Evolutionary conservation across 2,113 vertebrate species (phyloP), one percentile per base, ranked within the genome.

Genomic region (Neodontobutis hainanensis): DNA sequence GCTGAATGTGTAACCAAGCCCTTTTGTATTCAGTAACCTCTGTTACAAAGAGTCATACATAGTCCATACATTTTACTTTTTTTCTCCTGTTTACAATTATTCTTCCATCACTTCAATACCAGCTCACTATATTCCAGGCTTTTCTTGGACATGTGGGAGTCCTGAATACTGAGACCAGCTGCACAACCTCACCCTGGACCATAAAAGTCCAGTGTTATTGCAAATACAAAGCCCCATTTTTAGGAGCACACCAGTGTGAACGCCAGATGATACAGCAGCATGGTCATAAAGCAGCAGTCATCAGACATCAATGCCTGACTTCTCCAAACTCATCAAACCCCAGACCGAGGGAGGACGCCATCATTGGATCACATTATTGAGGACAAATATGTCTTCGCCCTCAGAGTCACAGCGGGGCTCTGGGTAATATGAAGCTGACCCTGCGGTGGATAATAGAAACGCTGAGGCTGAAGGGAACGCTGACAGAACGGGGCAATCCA

Each of bases 321-420:
- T 73, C 16, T 15, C 34, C 15, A 80, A 74, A 70, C 61, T 80
- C 68, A 60, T 83, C 64, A 62, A 78, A 78, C 47, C 42, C 0
- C 1, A 60, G 67, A 78, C 58, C 19, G 59, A 34, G 11, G 15
- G 32, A 27, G 4, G 61, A 59, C 19, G 68, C 58, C 61, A 44
- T 73, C 64, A 34, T 79, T 70, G 59, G 60, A 68, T 76, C 53
- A 2, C 52, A 78, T 82, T 75, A 81, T 67, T 58, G 67, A 70
- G 70, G 70, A 69, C 79, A 86, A 82, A 85, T 75, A 87, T 84
- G 72, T 83, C 62, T 67, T 66, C 65, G 61, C 66, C 70, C 80
- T 84, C 73, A 61, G 68, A 76, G 68, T 75, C 70, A 40, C 47
- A 59, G 76, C 43, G 19, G 52, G 52, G 66, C 59, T 68, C 51